phyloP scores from a whole-genome alignment of 2,113 vertebrate genomes.

The Ceuthmochares aereus region DNA sequence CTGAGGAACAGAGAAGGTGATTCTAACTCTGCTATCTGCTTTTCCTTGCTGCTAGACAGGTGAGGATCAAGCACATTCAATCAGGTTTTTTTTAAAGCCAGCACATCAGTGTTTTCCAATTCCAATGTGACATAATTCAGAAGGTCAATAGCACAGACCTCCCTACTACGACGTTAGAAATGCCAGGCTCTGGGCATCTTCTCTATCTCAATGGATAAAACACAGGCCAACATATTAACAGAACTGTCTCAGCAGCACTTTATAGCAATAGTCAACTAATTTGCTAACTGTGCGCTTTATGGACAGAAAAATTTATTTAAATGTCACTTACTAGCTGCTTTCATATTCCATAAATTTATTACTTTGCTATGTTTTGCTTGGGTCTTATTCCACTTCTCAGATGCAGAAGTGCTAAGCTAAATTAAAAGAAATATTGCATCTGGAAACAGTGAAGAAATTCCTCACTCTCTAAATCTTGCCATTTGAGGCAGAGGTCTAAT shows the following conservation, averaged over 20 bases:
- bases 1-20: not conserved
- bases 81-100: not conserved
- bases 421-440: not conserved
- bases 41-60: not conserved
- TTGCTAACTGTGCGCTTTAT: not conserved
- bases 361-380: not conserved
- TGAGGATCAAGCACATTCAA: not conserved
- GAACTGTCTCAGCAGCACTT: not conserved
- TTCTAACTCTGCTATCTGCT: not conserved
- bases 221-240: not conserved
- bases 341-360: not conserved
- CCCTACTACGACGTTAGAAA: not conserved
- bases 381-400: not conserved
- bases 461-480: not conserved
- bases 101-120: not conserved
- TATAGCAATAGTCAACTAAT: not conserved
- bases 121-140: not conserved
- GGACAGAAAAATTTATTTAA: not conserved
- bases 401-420: not conserved
- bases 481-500: conserved; percentile 20
- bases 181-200: not conserved
- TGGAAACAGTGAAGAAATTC: conserved; percentile 20
- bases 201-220: not conserved
- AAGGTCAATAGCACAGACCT: not conserved
- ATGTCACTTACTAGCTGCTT: not conserved